A percentile compares a stretch with the other conserved stretches of the same genome.
Conservation (phyloP, 2,113 vertebrate genomes). For the Pleuronectes platessa region DNA sequence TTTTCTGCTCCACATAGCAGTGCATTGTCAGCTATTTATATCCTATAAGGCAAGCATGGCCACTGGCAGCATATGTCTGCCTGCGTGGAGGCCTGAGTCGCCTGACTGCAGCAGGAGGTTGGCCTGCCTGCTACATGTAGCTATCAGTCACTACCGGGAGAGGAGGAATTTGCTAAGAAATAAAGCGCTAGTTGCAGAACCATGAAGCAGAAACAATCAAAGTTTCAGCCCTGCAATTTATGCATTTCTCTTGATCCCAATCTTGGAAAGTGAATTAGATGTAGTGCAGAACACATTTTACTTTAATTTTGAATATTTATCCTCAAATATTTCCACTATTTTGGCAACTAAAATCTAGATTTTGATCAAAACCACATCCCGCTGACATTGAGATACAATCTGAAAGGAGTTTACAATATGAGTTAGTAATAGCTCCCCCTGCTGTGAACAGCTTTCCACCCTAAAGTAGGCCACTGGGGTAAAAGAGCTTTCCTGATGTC, state of each 20-base stretch:
- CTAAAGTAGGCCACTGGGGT: conserved; percentile 38
- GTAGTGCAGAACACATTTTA: neutral
- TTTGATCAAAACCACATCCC: conserved; percentile 7
- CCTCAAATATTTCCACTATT: neutral
- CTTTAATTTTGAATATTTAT: neutral
- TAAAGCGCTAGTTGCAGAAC: neutral
- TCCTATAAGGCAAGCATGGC: conserved; percentile 70
- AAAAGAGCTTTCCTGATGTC: conserved; percentile 16
- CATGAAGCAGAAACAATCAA: neutral
- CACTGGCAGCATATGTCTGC: conserved; percentile 75
- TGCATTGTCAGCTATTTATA: conserved; percentile 82
- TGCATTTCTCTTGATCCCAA: neutral
- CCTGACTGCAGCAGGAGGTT: conserved; percentile 40
- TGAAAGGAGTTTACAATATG: conserved; percentile 20
- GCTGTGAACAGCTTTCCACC: conserved; percentile 44
- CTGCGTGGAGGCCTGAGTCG: conserved; percentile 58
- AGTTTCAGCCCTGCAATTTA: conserved; percentile 2
- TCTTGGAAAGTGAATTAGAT: neutral
- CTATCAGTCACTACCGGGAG: conserved; percentile 14
- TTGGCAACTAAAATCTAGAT: neutral
- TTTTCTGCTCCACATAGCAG: conserved; percentile 80
- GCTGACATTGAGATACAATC: conserved; percentile 14
- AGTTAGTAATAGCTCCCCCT: conserved; percentile 75
- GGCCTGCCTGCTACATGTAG: conserved; percentile 32
- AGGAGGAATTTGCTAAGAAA: neutral